Evolutionary conservation across 2,888 invertebrate species (phyloP).

Genomic region (Buathra laborator): DNA sequence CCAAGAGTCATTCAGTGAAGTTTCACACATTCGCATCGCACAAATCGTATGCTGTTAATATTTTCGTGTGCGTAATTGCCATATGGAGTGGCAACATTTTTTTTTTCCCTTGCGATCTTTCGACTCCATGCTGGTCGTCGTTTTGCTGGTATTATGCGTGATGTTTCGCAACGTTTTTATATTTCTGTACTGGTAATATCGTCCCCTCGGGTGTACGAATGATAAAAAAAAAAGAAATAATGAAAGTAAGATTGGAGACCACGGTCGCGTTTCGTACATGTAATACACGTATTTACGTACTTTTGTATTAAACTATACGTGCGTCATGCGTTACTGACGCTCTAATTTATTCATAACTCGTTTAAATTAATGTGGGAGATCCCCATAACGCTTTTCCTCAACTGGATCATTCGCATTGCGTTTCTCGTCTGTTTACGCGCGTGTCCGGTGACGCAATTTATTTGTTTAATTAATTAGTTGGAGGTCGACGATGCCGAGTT

Average conservation of each 20-base stretch:
- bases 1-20: slow-evolving; percentile 3
- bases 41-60: slow-evolving; percentile 24
- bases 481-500: slow-evolving; percentile 62
- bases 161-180: slow-evolving; percentile 32
- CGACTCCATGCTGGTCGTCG: not conserved
- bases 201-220: not conserved
- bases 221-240: slow-evolving; percentile 28
- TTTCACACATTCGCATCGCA: slow-evolving; percentile 29
- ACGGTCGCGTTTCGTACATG: slow-evolving; percentile 20
- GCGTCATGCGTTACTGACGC: slow-evolving; percentile 68
- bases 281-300: slow-evolving; percentile 12
- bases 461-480: slow-evolving; percentile 67
- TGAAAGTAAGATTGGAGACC: slow-evolving; percentile 34
- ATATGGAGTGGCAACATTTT: slow-evolving; percentile 33
- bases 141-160: not conserved
- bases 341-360: slow-evolving; percentile 77
- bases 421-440: slow-evolving; percentile 33
- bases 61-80: slow-evolving; percentile 54
- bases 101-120: slow-evolving; percentile 25
- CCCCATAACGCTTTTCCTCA: slow-evolving; percentile 28
- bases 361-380: slow-evolving; percentile 78
- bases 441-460: slow-evolving; percentile 18
- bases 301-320: slow-evolving; percentile 32
- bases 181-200: not conserved
- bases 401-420: not conserved